Evolutionary conservation across 2,888 invertebrate genomes (phyloP).

Genomic region (Fissipunctia ypsillon): DNA sequence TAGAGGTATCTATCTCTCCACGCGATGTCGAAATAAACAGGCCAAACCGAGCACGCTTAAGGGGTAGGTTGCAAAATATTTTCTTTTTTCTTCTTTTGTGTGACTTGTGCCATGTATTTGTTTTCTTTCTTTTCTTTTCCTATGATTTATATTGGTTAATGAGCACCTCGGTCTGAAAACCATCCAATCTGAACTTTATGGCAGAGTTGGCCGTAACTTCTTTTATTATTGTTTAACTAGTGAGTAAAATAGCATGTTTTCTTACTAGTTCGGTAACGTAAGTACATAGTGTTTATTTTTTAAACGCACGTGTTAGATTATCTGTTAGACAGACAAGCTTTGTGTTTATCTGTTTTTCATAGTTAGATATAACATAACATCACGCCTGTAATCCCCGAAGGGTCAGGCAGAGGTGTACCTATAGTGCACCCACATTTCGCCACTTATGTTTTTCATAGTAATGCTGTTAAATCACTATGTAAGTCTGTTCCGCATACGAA

Average conservation of each 20-base stretch:
- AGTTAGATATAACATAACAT: no score
- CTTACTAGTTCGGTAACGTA: neutral
- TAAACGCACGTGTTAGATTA: neutral
- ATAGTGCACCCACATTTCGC: no score
- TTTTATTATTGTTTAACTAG: neutral
- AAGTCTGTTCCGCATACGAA: neutral
- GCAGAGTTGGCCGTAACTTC: neutral
- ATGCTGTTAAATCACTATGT: neutral
- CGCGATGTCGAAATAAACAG: conserved; percentile 60
- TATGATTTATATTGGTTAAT: neutral
- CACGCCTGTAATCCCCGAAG: no score
- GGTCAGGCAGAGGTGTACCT: no score
- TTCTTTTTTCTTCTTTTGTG: neutral
- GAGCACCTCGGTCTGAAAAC: neutral
- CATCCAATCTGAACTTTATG: neutral
- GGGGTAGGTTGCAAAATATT: no score
- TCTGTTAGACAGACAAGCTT: neutral
- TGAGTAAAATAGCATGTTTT: neutral
- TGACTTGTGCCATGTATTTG: no score
- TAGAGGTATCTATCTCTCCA: conserved; percentile 31
- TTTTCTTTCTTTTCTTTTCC: neutral
- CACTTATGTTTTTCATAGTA: neutral
- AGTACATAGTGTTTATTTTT: neutral
- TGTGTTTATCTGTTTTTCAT: neutral
- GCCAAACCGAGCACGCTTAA: conserved; percentile 59